These are phyloP conservation scores for Choristoneura rosaceana DNA, from an alignment of 2,888 invertebrate genomes.

Conservation along the genomic window DNA sequence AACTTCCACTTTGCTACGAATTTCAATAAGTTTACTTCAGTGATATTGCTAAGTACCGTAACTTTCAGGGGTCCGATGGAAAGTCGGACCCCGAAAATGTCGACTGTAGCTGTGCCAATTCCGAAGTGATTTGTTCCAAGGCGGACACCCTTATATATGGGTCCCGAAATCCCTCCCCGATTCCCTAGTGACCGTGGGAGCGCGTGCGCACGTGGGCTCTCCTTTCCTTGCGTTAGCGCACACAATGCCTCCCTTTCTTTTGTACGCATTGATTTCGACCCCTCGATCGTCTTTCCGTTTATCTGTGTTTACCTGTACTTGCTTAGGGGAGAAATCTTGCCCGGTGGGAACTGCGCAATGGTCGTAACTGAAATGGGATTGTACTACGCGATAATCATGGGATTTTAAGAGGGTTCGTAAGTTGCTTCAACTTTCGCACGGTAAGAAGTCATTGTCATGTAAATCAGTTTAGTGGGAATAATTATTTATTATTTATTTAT, in stretches of 20 bases:
- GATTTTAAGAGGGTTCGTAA: constrained; percentile 70
- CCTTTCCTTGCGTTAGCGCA: constrained; percentile 74
- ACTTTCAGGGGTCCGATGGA: constrained; percentile 62
- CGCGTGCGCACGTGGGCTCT: constrained; percentile 74
- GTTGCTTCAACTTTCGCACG: constrained; percentile 75
- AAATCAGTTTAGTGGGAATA: constrained; percentile 48
- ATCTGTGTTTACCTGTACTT: constrained; percentile 79
- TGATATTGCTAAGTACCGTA: constrained; percentile 8
- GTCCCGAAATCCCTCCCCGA: constrained; percentile 66
- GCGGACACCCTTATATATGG: constrained; percentile 68
- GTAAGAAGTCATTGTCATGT: constrained; percentile 64
- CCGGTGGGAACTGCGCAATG: constrained; percentile 77
- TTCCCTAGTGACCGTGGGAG: constrained; percentile 74
- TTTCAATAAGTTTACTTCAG: constrained; percentile 42
- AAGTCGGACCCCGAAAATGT: constrained; percentile 69
- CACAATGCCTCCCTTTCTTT: constrained; percentile 78
- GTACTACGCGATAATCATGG: constrained; percentile 69
- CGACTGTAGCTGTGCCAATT: constrained; percentile 63
- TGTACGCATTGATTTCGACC: constrained; percentile 76
- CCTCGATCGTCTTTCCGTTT: constrained; percentile 78
- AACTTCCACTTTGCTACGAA: constrained; percentile 59
- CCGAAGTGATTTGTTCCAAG: constrained; percentile 67
- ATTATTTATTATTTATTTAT: no score
- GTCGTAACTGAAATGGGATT: constrained; percentile 77
- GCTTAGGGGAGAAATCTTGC: constrained; percentile 76